Evolutionary conservation across 30 jellyfish, hydroid and myxozoan species (phyloP).

Genomic region (Phacellophora camtschatica): DNA sequence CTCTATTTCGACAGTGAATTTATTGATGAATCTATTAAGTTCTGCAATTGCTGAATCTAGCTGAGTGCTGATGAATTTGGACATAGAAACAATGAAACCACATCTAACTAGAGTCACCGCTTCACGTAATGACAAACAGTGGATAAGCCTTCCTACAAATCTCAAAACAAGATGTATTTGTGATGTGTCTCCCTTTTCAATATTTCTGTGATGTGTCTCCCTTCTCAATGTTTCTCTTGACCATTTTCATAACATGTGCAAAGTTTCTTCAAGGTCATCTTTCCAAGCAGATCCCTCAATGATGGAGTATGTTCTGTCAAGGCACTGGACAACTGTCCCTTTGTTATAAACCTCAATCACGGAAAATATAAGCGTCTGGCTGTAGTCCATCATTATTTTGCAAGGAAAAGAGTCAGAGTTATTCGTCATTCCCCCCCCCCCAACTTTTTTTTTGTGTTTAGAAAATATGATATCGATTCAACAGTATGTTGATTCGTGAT

Average conservation of each 20-base stretch:
- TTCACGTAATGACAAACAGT: not conserved
- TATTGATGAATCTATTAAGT: not conserved
- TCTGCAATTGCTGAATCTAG: not conserved
- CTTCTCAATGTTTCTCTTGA: constrained; percentile 6
- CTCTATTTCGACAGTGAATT: not conserved
- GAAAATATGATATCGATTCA: not conserved
- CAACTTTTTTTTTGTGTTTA: not conserved
- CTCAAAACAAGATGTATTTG: not conserved
- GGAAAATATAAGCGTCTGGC: constrained; percentile 1
- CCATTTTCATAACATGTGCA: constrained; percentile 8
- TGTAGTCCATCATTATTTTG: constrained; percentile 9
- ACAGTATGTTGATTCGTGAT: constrained; percentile 24
- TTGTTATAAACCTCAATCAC: not conserved
- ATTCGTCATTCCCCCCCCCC: not conserved
- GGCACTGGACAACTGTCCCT: constrained; percentile 1
- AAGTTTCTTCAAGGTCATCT: not conserved
- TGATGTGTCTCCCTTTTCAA: not conserved
- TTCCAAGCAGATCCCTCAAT: not conserved
- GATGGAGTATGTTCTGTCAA: not conserved
- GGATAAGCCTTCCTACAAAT: not conserved
- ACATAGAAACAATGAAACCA: not conserved
- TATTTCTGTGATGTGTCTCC: not conserved
- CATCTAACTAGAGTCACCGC: not conserved
- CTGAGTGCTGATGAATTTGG: not conserved
- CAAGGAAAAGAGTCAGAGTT: not conserved